Evolutionary conservation across 2,797 vertebrate genomes (phyloP).

Genomic region (Myotis pilosus): DNA sequence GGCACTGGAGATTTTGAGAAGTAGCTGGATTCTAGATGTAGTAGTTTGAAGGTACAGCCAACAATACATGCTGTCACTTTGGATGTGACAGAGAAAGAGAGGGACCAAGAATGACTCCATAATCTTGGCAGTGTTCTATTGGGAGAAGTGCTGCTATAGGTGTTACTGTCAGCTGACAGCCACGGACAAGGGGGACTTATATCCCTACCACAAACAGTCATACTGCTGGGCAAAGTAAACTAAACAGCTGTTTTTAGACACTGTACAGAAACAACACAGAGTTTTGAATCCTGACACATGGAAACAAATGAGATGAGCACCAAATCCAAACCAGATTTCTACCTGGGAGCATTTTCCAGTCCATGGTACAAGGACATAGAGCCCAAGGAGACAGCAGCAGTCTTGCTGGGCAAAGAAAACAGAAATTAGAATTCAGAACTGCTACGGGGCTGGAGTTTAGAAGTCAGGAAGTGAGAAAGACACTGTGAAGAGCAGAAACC

Average conservation of each 20-base stretch:
- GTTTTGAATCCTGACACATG: not conserved
- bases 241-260: not conserved
- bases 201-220: not conserved
- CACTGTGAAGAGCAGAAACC: not conserved
- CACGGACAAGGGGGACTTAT: not conserved
- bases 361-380: not conserved
- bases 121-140: not conserved
- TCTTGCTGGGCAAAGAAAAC: not conserved
- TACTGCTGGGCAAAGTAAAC: not conserved
- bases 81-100: not conserved
- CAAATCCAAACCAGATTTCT: not conserved
- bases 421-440: slow-evolving; percentile 1
- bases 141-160: not conserved
- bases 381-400: not conserved
- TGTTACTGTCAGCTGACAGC: not conserved
- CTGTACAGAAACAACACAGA: not conserved
- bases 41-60: not conserved
- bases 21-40: not conserved
- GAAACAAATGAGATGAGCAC: not conserved
- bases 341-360: not conserved
- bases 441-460: not conserved
- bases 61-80: not conserved
- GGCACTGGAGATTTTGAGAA: not conserved
- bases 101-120: not conserved
- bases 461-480: not conserved